Conservation (phyloP, 2,888 invertebrate genomes). For the Linyphia triangularis region DNA sequence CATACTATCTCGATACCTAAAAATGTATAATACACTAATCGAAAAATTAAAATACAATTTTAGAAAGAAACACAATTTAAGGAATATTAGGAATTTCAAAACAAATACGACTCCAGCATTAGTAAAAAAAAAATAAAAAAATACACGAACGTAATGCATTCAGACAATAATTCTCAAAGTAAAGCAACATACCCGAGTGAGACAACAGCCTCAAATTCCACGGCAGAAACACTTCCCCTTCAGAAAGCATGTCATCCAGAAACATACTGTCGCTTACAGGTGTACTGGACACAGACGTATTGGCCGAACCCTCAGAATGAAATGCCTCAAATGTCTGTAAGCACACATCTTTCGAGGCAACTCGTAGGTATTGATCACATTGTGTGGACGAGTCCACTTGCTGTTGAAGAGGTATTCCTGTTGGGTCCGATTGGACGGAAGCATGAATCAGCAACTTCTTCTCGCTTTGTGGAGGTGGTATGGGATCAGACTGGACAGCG, state of each 20-base stretch:
- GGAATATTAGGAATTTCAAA: no score
- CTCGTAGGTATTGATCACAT: background rate
- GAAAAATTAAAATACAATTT: no score
- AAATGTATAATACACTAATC: no score
- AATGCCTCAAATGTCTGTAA: slow-evolving; percentile 26
- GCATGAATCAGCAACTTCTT: background rate
- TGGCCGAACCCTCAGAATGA: slow-evolving; percentile 24
- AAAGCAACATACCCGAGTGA: background rate
- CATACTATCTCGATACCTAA: no score
- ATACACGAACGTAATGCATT: background rate
- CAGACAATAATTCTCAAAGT: no score
- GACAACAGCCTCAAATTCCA: slow-evolving; percentile 51
- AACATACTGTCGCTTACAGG: slow-evolving; percentile 65
- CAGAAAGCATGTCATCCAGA: slow-evolving; percentile 60
- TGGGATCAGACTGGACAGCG: slow-evolving; percentile 6
- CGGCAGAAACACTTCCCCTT: slow-evolving; percentile 50
- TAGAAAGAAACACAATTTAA: no score
- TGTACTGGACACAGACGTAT: slow-evolving; percentile 44
- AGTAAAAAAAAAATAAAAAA: background rate
- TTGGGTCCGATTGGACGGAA: background rate
- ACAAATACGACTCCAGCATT: background rate
- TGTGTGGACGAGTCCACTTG: slow-evolving; percentile 17
- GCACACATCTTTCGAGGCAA: background rate
- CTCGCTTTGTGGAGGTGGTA: background rate
- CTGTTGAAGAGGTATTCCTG: background rate